Base-by-base conservation (phyloP, 2,888 invertebrate genomes). In the Eupeodes luniger region DNA sequence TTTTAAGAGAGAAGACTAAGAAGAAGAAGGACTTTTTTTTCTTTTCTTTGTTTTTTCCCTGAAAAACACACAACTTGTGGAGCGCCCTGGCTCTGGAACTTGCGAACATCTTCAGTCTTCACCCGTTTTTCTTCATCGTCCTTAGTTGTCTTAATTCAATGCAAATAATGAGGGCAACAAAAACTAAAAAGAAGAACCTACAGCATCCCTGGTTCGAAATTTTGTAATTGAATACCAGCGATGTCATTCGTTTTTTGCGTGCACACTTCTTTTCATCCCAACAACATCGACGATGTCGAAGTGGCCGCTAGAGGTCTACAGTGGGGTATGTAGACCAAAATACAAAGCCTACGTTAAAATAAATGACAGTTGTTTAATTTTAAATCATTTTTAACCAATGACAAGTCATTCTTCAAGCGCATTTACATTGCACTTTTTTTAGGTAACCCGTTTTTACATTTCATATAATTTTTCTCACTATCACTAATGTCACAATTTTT, bases 151-250 rank as follows among this genome's bases (percentile, higher is more conserved):
- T 27, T 27, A 27, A 27, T 27, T 47, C 9, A 62, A 51, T 59
- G 70, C 70, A 67, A 82, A 76, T 53, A 53, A 53, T 34, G n/a
- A 40, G 16, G 11, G 27, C 12, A 57, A 7, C 53, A n/a, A 10
- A 19, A 16, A 55, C 16, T 11, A 9, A 55, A 62, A 11, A 44
- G 4, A 27, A 76, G 40, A 62, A 27, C 27, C 27, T 51, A 64
- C 81, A 70, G 75, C 77, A 64, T 76, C 67, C 49, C 69, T 47
- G 64, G 14, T n/a, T 44, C 0, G 51, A 64, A 49, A 61, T 76
- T 76, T 51, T 81, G 85, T 85, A 85, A 85, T 85, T 81, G 67
- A 85, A 85, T 77, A 85, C 81, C 57, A 47, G 66, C 64, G 36
- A 53, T 44, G 84, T 61, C 83, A 72, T 74, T 85, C 62, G 57